Evolutionary conservation across 1,140 invertebrate species (phyloP).

Genomic region (Melipona quadrifasciata): DNA sequence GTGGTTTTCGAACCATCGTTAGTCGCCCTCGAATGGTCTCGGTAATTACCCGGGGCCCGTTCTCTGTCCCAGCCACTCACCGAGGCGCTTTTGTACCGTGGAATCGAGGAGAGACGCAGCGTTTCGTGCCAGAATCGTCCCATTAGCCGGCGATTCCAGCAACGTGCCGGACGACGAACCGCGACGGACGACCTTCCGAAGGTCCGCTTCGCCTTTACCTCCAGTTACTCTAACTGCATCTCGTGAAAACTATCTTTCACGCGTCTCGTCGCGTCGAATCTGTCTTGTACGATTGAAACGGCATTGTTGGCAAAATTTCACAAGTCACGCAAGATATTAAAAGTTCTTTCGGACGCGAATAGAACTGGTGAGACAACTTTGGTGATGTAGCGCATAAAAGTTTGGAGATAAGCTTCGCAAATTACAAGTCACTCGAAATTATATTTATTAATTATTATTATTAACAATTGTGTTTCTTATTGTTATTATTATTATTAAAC

Average conservation of each 20-base stretch:
- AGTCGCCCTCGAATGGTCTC: conserved; percentile 33
- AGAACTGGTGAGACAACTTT: no score
- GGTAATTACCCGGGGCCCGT: conserved; percentile 52
- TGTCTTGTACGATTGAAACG: not conserved
- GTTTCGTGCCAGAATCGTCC: conserved; percentile 51
- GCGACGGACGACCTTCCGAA: conserved; percentile 67
- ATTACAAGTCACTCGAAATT: no score
- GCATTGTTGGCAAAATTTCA: not conserved
- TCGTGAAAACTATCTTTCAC: conserved; percentile 7
- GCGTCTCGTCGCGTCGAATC: not conserved
- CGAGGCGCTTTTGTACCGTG: conserved; percentile 24
- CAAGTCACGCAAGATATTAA: not conserved
- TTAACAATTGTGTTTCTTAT: no score
- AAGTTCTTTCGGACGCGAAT: no score
- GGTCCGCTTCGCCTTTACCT: conserved; percentile 30
- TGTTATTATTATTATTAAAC: no score
- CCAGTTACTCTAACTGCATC: conserved; percentile 42
- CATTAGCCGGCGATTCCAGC: conserved; percentile 67
- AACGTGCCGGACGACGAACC: conserved; percentile 57
- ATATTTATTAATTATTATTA: no score
- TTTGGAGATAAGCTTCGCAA: no score
- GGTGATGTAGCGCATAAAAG: no score
- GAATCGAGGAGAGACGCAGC: conserved; percentile 30
- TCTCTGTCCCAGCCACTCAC: conserved; percentile 23
- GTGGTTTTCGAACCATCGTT: conserved; percentile 14